Percentiles rank a stretch among this genome's conserved stretches.
phyloP scores from a whole-genome alignment of 2,888 invertebrate species.

The Portevinia maculata region DNA sequence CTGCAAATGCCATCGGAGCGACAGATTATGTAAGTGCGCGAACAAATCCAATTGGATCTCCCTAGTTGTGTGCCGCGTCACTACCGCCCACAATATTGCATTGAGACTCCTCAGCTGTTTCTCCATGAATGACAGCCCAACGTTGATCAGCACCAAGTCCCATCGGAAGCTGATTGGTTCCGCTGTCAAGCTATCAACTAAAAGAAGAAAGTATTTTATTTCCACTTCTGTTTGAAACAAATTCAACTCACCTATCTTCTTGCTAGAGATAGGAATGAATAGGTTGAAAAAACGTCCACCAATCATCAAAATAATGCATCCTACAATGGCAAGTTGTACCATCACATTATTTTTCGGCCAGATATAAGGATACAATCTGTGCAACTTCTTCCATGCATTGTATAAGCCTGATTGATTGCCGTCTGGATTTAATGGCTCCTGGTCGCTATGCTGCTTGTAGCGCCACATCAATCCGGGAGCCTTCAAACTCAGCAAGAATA shows the following conservation, averaged over 20 bases:
- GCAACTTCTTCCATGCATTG: constrained; percentile 90
- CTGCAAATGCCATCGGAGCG: constrained; percentile 96
- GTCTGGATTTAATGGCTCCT: constrained; percentile 77
- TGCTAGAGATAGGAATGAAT: constrained; percentile 96
- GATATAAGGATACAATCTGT: constrained; percentile 92
- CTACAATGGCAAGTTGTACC: constrained; percentile 91
- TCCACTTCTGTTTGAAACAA: neutral
- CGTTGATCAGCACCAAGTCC: constrained; percentile 95
- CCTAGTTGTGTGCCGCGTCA: constrained; percentile 97
- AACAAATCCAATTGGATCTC: constrained; percentile 95
- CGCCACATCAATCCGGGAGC: constrained; percentile 91
- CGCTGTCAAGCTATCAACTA: constrained; percentile 91
- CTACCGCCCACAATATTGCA: constrained; percentile 96
- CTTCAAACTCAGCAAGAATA: constrained; percentile 93
- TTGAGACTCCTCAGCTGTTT: constrained; percentile 96
- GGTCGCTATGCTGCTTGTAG: constrained; percentile 81
- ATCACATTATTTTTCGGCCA: constrained; percentile 94
- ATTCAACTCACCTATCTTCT: constrained; percentile 90
- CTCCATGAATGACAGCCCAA: constrained; percentile 95
- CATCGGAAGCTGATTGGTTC: constrained; percentile 88
- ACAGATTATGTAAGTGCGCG: constrained; percentile 93
- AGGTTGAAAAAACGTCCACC: constrained; percentile 94
- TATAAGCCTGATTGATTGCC: constrained; percentile 87
- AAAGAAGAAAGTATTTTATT: constrained; percentile 75
- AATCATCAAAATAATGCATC: constrained; percentile 90